These are phyloP conservation scores for Brachycybe producta DNA, from an alignment of 2,888 invertebrate species.

Conservation along the genomic window DNA sequence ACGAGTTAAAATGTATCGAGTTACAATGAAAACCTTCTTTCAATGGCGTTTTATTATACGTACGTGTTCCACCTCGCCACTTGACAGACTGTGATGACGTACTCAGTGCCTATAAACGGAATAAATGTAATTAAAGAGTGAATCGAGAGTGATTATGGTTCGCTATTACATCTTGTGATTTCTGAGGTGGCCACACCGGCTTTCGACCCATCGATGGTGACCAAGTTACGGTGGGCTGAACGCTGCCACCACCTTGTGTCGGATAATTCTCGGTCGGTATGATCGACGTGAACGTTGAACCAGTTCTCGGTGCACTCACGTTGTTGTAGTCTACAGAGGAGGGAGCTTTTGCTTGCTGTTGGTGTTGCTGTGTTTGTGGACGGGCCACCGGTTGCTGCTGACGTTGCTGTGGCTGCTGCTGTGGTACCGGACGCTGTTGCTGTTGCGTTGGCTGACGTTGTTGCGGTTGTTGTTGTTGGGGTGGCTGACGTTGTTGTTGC, in stretches of 20 bases:
- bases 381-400: background rate
- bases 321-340: background rate
- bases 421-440: background rate
- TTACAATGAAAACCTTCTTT: too few species aligned
- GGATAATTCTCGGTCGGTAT: constrained; percentile 8
- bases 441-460: too few species aligned
- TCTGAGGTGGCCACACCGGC: constrained; percentile 16
- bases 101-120: constrained; percentile 10
- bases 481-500: constrained; percentile 7
- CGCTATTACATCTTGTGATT: constrained; percentile 3
- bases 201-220: constrained; percentile 1
- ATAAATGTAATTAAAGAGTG: background rate
- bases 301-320: background rate
- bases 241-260: background rate
- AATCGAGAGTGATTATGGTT: background rate
- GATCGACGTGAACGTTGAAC: constrained; percentile 7
- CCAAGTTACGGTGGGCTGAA: background rate
- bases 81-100: constrained; percentile 16
- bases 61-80: constrained; percentile 11
- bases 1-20: background rate
- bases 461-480: background rate
- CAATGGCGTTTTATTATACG: background rate
- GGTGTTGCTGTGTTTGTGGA: constrained; percentile 2
- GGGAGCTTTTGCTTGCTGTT: background rate
- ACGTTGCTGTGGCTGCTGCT: constrained; percentile 4